phyloP scores from a whole-genome alignment of 1,140 invertebrate genomes.

The Lanistes nyassanus region DNA sequence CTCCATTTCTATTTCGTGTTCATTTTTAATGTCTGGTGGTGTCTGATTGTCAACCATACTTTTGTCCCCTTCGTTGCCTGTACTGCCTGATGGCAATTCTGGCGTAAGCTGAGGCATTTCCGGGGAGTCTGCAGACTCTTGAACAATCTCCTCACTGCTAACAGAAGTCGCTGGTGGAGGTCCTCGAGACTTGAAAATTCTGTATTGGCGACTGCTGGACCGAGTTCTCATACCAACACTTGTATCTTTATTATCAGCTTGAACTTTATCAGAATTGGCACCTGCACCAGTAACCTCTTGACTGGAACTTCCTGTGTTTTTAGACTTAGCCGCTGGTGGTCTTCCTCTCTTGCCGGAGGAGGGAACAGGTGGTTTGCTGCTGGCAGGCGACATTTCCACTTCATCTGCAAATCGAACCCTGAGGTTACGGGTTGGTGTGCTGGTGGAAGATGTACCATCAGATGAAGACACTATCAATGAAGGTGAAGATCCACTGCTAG shows the following conservation, averaged over 20 bases:
- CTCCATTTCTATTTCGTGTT: neutral
- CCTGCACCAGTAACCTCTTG: neutral
- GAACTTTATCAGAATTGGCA: neutral
- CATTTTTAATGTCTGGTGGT: slow-evolving; percentile 18
- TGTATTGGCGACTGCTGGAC: slow-evolving; percentile 26
- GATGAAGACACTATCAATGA: neutral
- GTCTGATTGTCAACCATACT: neutral
- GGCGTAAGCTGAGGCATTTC: slow-evolving; percentile 16
- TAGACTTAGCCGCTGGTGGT: no score
- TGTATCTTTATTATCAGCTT: neutral
- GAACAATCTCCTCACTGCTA: slow-evolving; percentile 19
- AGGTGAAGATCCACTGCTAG: no score
- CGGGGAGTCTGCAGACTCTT: slow-evolving; percentile 1
- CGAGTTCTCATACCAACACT: slow-evolving; percentile 9
- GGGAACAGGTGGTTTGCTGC: neutral
- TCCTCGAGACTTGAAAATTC: slow-evolving; percentile 40
- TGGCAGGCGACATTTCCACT: neutral
- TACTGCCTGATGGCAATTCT: slow-evolving; percentile 1
- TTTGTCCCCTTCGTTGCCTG: neutral
- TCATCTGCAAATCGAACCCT: slow-evolving; percentile 22
- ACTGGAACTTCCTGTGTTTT: neutral
- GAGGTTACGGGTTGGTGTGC: slow-evolving; percentile 15
- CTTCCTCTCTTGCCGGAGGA: no score
- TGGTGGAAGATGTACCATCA: neutral
- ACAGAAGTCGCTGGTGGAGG: slow-evolving; percentile 27